Base-by-base conservation (phyloP, 1,140 invertebrate genomes). In the Anoplophora glabripennis region DNA sequence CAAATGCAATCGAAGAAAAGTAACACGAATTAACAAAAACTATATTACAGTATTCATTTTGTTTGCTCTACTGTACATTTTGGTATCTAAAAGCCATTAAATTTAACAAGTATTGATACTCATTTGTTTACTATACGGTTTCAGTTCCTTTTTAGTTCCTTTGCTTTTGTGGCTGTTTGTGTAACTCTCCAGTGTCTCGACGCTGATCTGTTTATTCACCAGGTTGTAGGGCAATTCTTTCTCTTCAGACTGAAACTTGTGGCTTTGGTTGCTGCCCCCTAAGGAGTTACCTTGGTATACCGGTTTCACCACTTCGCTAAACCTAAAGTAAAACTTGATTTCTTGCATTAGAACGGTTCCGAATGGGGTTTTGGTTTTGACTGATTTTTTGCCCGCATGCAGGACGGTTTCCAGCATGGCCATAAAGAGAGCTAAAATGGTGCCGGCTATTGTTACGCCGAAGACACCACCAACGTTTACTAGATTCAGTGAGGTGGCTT, bases 301-400 rank as follows among this genome's bases (percentile, higher is more conserved):
- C 2, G 21, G 81, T 59, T 90, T 92, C 2, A 85, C 85, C 21
- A 86, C 86, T 0, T 86, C 87, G 28, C 83, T 86, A 63, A 88
- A 92, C 66, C 83, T 85, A 0, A 87, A 64, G 3, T 89, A 85
- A 62, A 93, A 93, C 74, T 76, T 5, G 74, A 72, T 0, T 84
- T 76, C 15, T 82, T 82, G 7, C 82, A 68, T 67, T 8, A 72
- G 51, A 15, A 62, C 60, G 8, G 56, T 21, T 34, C 15, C 7
- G 46, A 69, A 67, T 3, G 66, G 47, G 7, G 53, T 63, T 45
- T 66, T 63, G 14, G 61, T 57, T 49, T 62, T 62, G n/a, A 63
- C 64, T 4, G 66, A 65, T 44, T 59, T 58, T 35, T 66, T 72
- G 0, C 56, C 8, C 2, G 65, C 51, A 34, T 71, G 63, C 15